Base-by-base conservation (phyloP, 2,888 invertebrate genomes). In the Tenthredo amoena region DNA sequence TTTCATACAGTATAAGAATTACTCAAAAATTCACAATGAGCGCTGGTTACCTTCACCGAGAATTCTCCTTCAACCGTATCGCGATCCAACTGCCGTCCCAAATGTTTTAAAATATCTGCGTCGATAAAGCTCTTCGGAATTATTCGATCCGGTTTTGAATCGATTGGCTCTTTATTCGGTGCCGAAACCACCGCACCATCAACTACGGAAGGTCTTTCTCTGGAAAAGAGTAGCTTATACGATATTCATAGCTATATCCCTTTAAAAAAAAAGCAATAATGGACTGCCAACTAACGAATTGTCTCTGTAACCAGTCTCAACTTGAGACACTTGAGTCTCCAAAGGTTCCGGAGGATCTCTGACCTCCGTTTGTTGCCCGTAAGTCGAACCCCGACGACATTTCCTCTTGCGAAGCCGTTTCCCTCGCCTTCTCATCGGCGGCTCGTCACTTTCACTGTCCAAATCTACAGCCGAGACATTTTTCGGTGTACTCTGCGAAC, bases 31-130 rank as follows among this genome's bases (percentile, higher is more conserved):
- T 18, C 1, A 6, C 50, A n/a, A 6, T 5, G 18, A 50, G 47
- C 87, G 43, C 43, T 34, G 85, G 85, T 89, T 90, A 96, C 96
- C 94, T 96, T 96, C 2, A 94, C 91, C 91, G 96, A 95, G 91
- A 97, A 96, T 91, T 97, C 97, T 37, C 95, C 95, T 88, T 97
- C 96, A 47, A 97, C 95, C 12, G 95, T 95, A 86, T 96, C 96
- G 85, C 95, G 95, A 88, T 96, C 96, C 21, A 97, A 94, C 91
- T 96, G 96, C 86, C 96, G 93, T 82, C 96, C 95, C 77, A 97
- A 91, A 87, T 95, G 96, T 91, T 95, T 96, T 55, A 97, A 92
- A 86, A 96, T 95, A 0, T 96, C 95, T 2, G 95, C 94, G 79
- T 96, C 95, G 1, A 97, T 94, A 91, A 94, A 95, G 91, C 93